A percentile compares a stretch with the other conserved stretches of the same genome.
Conservation (phyloP, 1,140 invertebrate species). For the Paralvinella palmiformis region DNA sequence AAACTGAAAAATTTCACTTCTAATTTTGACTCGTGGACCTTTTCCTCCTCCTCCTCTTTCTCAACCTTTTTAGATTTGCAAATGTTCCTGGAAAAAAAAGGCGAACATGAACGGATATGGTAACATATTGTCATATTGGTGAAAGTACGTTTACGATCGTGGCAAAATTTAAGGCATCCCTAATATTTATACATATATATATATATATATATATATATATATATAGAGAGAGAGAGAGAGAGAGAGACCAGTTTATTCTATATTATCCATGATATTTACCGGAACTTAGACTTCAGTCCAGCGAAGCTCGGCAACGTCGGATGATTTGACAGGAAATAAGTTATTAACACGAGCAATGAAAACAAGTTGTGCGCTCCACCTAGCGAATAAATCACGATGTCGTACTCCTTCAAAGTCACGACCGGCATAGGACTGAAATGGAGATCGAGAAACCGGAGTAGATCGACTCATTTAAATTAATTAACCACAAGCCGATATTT, state of each 20-base stretch:
- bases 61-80: conserved; percentile 23
- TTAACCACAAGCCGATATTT: no score
- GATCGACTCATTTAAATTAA: no score
- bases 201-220: no score
- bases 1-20: conserved; percentile 48
- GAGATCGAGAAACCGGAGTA: neutral
- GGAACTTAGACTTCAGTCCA: conserved; percentile 15
- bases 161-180: no score
- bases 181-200: no score
- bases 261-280: conserved; percentile 13
- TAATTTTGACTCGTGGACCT: conserved; percentile 42
- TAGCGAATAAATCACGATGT: conserved; percentile 29
- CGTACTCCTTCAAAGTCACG: conserved; percentile 15
- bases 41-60: conserved; percentile 22
- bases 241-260: no score
- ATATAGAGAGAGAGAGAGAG: no score
- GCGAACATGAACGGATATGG: neutral
- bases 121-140: conserved; percentile 13
- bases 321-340: conserved; percentile 42
- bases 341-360: conserved; percentile 34
- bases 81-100: conserved; percentile 12
- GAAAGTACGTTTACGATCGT: no score
- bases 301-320: conserved; percentile 33
- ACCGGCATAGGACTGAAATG: conserved; percentile 15
- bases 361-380: conserved; percentile 41